Evolutionary conservation across 2,797 vertebrate genomes (phyloP).

Genomic region (Mormyrus hasselquistii): DNA sequence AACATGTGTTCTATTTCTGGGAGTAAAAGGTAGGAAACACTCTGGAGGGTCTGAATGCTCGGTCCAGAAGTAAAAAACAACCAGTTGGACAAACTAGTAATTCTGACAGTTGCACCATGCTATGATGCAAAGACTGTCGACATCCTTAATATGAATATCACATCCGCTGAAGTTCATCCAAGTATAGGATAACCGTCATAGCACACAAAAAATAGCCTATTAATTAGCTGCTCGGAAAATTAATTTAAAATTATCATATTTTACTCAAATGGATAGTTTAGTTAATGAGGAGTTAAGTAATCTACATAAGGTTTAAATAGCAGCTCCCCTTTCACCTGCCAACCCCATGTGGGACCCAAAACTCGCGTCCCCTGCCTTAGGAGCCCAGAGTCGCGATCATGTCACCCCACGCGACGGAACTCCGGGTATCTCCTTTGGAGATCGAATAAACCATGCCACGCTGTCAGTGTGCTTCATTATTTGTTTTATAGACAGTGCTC

Average conservation of each 20-base stretch:
- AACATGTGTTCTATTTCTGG: not conserved
- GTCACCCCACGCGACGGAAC: not conserved
- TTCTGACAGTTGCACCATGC: not conserved
- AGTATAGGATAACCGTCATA: not conserved
- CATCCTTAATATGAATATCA: not conserved
- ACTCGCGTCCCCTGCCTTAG: not conserved
- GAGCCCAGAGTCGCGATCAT: not conserved
- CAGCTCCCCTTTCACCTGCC: not conserved
- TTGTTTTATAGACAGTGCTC: not conserved
- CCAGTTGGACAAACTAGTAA: not conserved
- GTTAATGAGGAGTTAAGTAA: not conserved
- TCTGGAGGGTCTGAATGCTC: not conserved
- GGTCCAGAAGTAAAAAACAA: not conserved
- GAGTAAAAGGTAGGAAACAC: not conserved
- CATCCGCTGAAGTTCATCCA: not conserved
- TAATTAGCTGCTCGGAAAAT: not conserved
- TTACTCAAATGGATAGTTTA: not conserved
- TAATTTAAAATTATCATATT: not conserved
- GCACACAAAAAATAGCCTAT: not conserved
- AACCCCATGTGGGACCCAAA: not conserved
- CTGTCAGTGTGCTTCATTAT: not conserved
- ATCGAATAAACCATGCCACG: not conserved
- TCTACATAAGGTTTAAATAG: not conserved
- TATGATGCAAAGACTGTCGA: not conserved
- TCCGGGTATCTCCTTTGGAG: not conserved